Evolutionary conservation across 92 coral and sea anemone genomes (phyloP).

Genomic region (Montipora capitata): DNA sequence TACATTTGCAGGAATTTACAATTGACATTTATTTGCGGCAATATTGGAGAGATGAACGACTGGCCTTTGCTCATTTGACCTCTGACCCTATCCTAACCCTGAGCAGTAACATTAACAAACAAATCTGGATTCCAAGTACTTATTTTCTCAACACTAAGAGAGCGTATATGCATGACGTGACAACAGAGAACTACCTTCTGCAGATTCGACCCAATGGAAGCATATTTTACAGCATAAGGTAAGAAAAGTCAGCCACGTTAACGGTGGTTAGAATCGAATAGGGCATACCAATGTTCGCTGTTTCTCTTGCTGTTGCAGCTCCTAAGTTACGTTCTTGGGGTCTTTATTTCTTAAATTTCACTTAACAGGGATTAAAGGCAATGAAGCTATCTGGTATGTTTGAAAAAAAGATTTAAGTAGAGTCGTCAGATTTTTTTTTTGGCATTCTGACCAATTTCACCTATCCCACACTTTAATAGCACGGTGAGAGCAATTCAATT

Average conservation of each 20-base stretch:
- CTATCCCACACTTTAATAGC: too few relatives aligned
- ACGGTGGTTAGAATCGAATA: too few relatives aligned
- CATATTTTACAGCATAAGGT: slow-evolving; percentile 95
- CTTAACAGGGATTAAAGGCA: too few relatives aligned
- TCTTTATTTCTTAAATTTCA: too few relatives aligned
- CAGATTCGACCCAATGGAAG: slow-evolving; percentile 93
- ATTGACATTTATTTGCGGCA: slow-evolving; percentile 95
- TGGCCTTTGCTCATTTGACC: slow-evolving; percentile 69
- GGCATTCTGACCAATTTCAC: too few relatives aligned
- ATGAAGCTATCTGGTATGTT: too few relatives aligned
- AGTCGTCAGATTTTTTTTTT: too few relatives aligned
- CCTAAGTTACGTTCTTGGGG: too few relatives aligned
- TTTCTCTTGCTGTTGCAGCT: too few relatives aligned
- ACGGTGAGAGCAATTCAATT: too few relatives aligned
- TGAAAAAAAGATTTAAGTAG: too few relatives aligned
- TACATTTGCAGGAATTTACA: slow-evolving; percentile 86
- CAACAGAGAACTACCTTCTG: slow-evolving; percentile 95
- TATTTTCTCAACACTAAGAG: slow-evolving; percentile 92
- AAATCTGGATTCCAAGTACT: slow-evolving; percentile 97
- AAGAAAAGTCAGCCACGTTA: neutral
- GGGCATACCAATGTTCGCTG: too few relatives aligned
- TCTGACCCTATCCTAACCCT: slow-evolving; percentile 80
- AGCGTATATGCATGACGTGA: slow-evolving; percentile 98
- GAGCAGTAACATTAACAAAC: slow-evolving; percentile 92
- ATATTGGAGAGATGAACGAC: slow-evolving; percentile 97